Evolutionary conservation across 2,888 invertebrate species (phyloP).

Genomic region (Anorthoa munda): DNA sequence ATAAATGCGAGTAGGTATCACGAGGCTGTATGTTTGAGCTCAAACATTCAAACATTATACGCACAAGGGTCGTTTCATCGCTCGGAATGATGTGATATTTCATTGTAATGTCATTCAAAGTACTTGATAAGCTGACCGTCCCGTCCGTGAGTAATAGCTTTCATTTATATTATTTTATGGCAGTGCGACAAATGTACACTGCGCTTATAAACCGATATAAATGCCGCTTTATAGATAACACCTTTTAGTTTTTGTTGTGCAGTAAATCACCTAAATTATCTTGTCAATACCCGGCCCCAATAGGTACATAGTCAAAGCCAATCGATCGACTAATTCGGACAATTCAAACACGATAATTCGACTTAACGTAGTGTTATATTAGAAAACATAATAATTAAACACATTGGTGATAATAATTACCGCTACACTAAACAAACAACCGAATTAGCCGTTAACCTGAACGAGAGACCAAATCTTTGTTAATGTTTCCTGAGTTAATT

Average conservation of each 20-base stretch:
- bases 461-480: not conserved
- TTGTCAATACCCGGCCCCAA: not conserved
- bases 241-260: conserved; percentile 12
- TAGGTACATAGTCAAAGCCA: not conserved
- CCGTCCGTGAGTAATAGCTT: conserved; percentile 10
- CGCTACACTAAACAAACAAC: not conserved
- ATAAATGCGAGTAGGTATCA: not conserved
- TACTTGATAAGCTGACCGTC: conserved; percentile 26
- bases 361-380: not conserved
- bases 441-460: not conserved
- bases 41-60: conserved; percentile 23
- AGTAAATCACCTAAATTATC: conserved; percentile 23
- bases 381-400: not conserved
- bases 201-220: conserved; percentile 6
- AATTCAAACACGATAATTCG: not conserved
- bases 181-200: conserved; percentile 23
- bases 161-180: conserved; percentile 29
- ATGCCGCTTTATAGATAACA: conserved; percentile 7
- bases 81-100: conserved; percentile 27
- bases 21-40: not conserved
- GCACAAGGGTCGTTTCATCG: conserved; percentile 1
- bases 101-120: conserved; percentile 28
- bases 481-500: not conserved
- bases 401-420: not conserved
- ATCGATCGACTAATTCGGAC: not conserved